Percentiles rank a stretch among this genome's conserved stretches.
Conservation (phyloP, 2,888 invertebrate species). For the Frankliniella fusca region DNA sequence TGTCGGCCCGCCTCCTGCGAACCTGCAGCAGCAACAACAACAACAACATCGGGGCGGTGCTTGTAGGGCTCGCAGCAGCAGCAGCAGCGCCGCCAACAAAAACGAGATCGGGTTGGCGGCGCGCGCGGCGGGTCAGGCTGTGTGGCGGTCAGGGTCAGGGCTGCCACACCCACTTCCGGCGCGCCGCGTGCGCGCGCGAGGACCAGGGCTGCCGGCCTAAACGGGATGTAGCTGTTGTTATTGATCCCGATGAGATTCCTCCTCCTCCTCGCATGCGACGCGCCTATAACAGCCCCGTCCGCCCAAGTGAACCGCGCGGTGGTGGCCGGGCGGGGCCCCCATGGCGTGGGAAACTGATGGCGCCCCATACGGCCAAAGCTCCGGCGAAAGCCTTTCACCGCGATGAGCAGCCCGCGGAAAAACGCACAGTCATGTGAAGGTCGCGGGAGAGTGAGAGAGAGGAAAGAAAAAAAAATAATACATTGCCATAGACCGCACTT, state of each 20-base stretch:
- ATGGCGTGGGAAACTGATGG: no score
- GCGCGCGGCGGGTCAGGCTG: no score
- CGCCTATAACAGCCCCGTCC: no score
- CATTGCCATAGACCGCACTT: background rate
- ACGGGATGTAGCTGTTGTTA: no score
- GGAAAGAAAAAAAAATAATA: background rate
- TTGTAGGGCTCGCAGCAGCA: background rate
- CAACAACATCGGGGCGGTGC: background rate
- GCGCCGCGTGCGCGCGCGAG: background rate
- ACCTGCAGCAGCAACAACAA: background rate
- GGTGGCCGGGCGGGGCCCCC: no score
- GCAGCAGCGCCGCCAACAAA: background rate
- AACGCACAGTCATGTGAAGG: background rate
- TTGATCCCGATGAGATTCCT: no score
- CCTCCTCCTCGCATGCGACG: no score
- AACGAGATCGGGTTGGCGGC: no score
- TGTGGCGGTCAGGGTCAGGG: background rate
- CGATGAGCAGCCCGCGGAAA: no score
- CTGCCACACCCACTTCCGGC: background rate
- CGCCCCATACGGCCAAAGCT: no score
- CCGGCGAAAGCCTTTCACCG: no score
- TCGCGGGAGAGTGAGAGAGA: background rate
- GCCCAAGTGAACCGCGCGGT: no score
- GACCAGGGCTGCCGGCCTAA: background rate
- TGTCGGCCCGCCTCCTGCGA: slow-evolving; percentile 20